Conservation (phyloP, 2,113 vertebrate genomes). For the Thalassarche chlororhynchos region DNA sequence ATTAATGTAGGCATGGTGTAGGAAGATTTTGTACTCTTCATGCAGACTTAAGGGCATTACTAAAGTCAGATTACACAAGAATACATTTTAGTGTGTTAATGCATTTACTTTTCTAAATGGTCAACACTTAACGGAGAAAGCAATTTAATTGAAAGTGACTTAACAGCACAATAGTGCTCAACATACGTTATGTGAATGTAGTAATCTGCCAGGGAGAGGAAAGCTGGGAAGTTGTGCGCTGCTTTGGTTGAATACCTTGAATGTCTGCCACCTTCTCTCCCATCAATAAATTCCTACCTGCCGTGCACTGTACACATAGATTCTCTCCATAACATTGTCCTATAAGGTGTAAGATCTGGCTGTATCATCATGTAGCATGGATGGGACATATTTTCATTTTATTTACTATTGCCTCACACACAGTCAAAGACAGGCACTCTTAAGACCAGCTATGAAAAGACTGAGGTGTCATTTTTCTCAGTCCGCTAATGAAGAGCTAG, state of each 20-base stretch:
- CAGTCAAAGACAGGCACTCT: not conserved
- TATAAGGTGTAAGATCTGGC: not conserved
- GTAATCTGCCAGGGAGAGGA: not conserved
- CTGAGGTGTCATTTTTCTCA: not conserved
- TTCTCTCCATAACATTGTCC: accelerated
- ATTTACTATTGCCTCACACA: not conserved
- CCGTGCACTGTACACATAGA: not conserved
- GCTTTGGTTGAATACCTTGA: not conserved
- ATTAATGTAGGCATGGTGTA: not conserved
- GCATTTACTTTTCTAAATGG: not conserved
- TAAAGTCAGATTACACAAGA: not conserved
- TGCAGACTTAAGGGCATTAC: not conserved
- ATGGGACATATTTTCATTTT: not conserved
- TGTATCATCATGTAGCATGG: not conserved
- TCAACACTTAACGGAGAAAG: not conserved
- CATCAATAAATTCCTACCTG: not conserved
- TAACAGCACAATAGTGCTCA: not conserved
- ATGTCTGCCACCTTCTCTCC: not conserved
- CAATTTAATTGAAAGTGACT: not conserved
- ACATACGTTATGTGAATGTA: not conserved
- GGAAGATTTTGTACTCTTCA: not conserved
- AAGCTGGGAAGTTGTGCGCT: not conserved
- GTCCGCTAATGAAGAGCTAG: not conserved
- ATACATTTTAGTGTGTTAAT: not conserved
- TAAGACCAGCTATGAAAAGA: not conserved